Evolutionary conservation across 2,113 vertebrate genomes (phyloP).

Genomic region (Perccottus glenii): DNA sequence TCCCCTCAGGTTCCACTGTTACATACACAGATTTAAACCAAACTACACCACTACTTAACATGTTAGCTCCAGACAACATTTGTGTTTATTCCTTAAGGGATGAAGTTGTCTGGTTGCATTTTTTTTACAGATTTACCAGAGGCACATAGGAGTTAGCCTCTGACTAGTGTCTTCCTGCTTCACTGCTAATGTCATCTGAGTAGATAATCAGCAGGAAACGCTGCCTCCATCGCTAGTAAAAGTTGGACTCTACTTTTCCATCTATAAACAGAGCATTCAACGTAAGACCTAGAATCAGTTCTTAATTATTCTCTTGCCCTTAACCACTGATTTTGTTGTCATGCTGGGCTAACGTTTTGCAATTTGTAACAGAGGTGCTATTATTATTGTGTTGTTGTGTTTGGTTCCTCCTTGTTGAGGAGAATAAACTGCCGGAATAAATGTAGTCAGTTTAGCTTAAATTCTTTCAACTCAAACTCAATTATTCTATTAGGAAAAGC

Average conservation of each 20-base stretch:
- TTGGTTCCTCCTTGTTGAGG: constrained; percentile 29
- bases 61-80: constrained; percentile 16
- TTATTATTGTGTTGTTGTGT: constrained; percentile 12
- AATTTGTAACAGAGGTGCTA: constrained; percentile 6
- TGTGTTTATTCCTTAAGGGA: constrained; percentile 29
- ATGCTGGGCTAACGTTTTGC: constrained; percentile 3
- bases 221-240: constrained; percentile 2
- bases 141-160: constrained; percentile 13
- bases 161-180: constrained; percentile 21
- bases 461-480: constrained; percentile 62
- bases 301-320: not conserved
- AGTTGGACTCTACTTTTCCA: constrained; percentile 24
- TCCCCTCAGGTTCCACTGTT: too few species aligned
- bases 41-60: not conserved
- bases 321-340: not conserved
- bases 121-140: not conserved
- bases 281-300: constrained; percentile 12
- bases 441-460: constrained; percentile 43
- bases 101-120: constrained; percentile 29
- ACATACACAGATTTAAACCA: not conserved
- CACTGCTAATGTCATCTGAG: constrained; percentile 26
- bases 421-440: constrained; percentile 52
- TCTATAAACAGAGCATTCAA: constrained; percentile 10
- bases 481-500: constrained; percentile 62
- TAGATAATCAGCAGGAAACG: constrained; percentile 28